Evolutionary conservation across 2,888 invertebrate species (phyloP).

Genomic region (Ligdia adustata): DNA sequence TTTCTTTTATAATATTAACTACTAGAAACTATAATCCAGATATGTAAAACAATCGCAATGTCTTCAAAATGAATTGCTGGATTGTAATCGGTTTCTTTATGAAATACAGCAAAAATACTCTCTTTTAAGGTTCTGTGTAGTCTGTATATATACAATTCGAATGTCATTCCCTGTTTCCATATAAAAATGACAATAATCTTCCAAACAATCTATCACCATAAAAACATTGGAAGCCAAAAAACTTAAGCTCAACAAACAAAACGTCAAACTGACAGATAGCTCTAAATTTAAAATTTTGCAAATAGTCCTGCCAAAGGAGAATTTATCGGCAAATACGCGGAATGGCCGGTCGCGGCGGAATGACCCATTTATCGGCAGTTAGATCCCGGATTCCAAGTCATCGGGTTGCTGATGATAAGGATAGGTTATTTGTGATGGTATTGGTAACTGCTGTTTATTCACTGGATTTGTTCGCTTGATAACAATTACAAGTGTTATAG

Average conservation of each 20-base stretch:
- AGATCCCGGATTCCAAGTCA: constrained; percentile 36
- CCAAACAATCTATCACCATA: neutral
- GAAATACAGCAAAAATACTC: no score
- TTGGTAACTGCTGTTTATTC: neutral
- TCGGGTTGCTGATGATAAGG: constrained; percentile 1
- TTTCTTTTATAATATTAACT: no score
- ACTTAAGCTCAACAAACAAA: constrained; percentile 22
- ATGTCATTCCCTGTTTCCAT: neutral
- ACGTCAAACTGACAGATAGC: constrained; percentile 31
- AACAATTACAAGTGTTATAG: no score
- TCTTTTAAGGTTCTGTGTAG: no score
- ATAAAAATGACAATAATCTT: neutral
- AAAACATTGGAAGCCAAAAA: constrained; percentile 10
- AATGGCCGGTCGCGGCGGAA: constrained; percentile 27
- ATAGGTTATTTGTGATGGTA: constrained; percentile 9
- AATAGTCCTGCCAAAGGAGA: constrained; percentile 28
- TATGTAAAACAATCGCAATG: no score
- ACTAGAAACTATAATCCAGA: no score
- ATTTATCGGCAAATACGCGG: constrained; percentile 34
- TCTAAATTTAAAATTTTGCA: constrained; percentile 33
- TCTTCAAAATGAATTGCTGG: no score
- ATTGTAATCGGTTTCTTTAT: no score
- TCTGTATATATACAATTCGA: no score
- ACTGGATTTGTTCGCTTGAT: constrained; percentile 5
- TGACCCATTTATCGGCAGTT: constrained; percentile 37